Conservation (phyloP, 1,140 invertebrate species). For the Drosophila parabipectinata region DNA sequence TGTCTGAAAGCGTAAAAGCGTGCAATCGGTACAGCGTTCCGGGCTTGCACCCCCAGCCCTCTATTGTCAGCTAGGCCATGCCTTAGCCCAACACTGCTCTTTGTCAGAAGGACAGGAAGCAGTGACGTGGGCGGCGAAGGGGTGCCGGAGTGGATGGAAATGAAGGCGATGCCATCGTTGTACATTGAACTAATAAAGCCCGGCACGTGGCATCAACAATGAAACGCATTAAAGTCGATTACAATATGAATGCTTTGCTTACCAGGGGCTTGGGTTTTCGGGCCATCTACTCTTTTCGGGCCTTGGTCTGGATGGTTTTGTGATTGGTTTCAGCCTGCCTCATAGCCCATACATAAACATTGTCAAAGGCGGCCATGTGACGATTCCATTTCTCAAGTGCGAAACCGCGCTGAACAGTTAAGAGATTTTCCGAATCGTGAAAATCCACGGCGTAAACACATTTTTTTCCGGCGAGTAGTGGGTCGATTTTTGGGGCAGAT, state of each 20-base stretch:
- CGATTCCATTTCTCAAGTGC: constrained; percentile 39
- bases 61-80: not conserved
- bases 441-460: constrained; percentile 43
- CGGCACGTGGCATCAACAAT: constrained; percentile 84
- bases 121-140: not conserved
- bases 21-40: constrained; percentile 76
- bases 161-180: constrained; percentile 69
- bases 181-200: constrained; percentile 84
- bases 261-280: constrained; percentile 7
- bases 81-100: constrained; percentile 37
- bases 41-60: constrained; percentile 32
- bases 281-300: constrained; percentile 7
- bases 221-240: constrained; percentile 84
- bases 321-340: constrained; percentile 21
- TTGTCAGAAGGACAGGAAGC: constrained; percentile 42
- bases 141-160: constrained; percentile 6
- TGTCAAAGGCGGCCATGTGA: constrained; percentile 28
- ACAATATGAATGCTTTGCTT: constrained; percentile 76
- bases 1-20: constrained; percentile 84
- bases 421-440: constrained; percentile 14
- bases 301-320: constrained; percentile 24
- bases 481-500: constrained; percentile 14
- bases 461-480: constrained; percentile 4
- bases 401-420: constrained; percentile 43
- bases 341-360: constrained; percentile 55